Conservation (phyloP, 2,113 vertebrate species). For the Agelaius tricolor region DNA sequence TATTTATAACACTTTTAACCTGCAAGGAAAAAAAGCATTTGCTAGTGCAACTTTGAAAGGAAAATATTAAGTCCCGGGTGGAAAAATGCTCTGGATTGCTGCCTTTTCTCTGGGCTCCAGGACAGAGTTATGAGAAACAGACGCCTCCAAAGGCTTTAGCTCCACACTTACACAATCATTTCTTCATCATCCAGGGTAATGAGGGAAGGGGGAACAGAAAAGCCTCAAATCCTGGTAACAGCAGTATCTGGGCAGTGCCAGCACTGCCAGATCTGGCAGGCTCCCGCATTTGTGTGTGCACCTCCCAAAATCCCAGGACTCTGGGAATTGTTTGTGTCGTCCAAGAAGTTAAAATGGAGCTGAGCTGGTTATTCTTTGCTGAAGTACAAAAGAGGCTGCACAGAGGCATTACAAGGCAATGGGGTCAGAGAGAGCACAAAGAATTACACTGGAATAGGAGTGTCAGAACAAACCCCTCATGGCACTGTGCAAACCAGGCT, state of each 20-base stretch:
- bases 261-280: neutral
- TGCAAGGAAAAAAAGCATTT: neutral
- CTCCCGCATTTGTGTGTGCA: neutral
- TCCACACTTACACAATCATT: neutral
- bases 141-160: neutral
- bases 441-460: neutral
- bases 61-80: neutral
- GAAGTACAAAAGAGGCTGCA: neutral
- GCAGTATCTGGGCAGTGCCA: neutral
- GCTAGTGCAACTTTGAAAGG: slow-evolving; percentile 1
- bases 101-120: slow-evolving; percentile 25
- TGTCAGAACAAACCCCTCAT: neutral
- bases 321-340: neutral
- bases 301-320: neutral
- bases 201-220: neutral
- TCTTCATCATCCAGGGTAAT: neutral
- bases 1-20: neutral
- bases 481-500: fast-evolving
- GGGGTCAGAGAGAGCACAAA: neutral
- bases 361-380: neutral
- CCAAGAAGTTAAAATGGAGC: neutral
- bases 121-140: neutral
- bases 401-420: neutral
- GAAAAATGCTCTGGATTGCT: slow-evolving; percentile 24
- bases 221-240: neutral